A percentile compares a stretch with the other conserved stretches of the same genome.
phyloP scores from a whole-genome alignment of 2,888 invertebrate genomes.

The Heliconius charithonia region DNA sequence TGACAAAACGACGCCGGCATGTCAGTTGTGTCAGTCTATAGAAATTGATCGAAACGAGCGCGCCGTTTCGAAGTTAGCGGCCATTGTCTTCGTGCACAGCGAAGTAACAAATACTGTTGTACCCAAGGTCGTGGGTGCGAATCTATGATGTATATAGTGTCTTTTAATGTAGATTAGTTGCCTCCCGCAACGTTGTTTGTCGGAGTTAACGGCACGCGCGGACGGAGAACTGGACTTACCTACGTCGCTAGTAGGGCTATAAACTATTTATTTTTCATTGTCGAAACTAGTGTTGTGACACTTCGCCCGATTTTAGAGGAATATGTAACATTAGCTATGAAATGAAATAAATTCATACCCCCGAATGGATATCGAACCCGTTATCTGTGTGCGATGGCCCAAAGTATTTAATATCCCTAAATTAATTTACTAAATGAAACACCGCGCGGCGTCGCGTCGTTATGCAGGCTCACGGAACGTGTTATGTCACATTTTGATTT shows the following conservation, averaged over 20 bases:
- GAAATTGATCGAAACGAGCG: background rate
- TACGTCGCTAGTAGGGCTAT: too few species aligned
- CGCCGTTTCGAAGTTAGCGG: background rate
- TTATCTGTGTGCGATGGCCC: background rate
- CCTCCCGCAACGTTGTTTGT: too few species aligned
- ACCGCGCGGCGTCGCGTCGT: background rate
- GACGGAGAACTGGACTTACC: too few species aligned
- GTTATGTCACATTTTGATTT: background rate
- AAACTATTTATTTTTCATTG: too few species aligned
- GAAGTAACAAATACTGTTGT: background rate
- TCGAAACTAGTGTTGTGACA: too few species aligned
- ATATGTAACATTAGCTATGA: too few species aligned
- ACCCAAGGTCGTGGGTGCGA: background rate
- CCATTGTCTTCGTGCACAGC: background rate
- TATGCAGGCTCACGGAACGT: background rate
- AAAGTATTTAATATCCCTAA: background rate
- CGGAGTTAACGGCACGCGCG: too few species aligned
- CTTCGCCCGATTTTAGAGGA: too few species aligned
- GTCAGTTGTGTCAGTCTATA: constrained; percentile 8
- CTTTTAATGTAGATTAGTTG: background rate
- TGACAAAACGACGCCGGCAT: background rate
- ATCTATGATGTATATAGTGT: background rate
- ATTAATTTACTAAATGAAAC: background rate
- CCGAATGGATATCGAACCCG: background rate
- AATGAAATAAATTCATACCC: background rate